A percentile compares a stretch with the other conserved stretches of the same genome.
These are phyloP conservation scores for Saguinus imperator DNA, from an alignment of 2,113 vertebrate genomes.

Conservation along the genomic window DNA sequence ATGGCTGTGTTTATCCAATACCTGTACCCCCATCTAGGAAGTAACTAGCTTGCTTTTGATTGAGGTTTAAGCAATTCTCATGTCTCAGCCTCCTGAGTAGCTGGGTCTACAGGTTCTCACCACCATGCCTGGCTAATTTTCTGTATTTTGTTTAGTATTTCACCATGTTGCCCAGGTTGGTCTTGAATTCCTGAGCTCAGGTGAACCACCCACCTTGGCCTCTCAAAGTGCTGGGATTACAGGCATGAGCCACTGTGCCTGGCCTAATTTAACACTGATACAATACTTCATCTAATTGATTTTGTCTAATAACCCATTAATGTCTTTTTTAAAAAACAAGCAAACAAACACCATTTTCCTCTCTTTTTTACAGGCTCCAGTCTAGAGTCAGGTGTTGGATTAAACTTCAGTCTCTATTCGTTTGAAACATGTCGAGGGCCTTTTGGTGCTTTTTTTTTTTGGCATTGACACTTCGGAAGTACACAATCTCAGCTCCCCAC, in stretches of 20 bases:
- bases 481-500: not conserved
- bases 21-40: no score
- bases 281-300: not conserved
- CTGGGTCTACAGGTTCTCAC: no score
- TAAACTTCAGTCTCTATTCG: not conserved
- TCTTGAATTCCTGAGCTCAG: not conserved
- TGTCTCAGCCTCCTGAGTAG: not conserved
- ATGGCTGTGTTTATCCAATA: no score
- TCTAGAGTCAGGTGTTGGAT: not conserved
- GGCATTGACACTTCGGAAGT: not conserved
- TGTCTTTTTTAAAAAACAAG: not conserved
- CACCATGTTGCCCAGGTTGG: not conserved
- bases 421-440: not conserved
- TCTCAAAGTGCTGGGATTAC: no score
- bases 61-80: not conserved
- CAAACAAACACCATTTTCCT: not conserved
- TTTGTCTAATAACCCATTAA: not conserved
- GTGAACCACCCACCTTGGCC: not conserved
- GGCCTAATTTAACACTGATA: not conserved
- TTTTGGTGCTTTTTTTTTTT: not conserved
- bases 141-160: no score
- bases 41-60: no score
- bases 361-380: not conserved
- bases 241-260: no score
- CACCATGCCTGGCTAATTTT: no score